Base-by-base conservation (phyloP, 2,888 invertebrate genomes). In the Tuta absoluta region DNA sequence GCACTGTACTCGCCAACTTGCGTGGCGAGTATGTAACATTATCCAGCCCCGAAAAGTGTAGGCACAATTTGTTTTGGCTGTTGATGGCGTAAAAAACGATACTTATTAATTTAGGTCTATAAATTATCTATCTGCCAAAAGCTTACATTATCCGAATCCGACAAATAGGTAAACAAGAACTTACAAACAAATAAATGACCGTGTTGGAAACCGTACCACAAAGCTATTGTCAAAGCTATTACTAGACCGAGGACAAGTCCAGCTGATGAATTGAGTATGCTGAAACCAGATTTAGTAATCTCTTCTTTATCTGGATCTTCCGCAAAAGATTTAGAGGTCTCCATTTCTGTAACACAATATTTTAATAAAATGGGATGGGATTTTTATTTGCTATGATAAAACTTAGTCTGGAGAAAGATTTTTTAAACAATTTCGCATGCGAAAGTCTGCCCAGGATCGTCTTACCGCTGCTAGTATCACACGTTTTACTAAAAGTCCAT, bases 221-320 rank as follows among this genome's bases (percentile, higher is more conserved):
- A 14, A 17, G 56, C 56, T 17, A 24, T 24, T 14, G 33, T n/a
- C 8, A 56, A 56, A 56, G 24, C 33, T 33, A 56, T 56, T 11
- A 56, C 4, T 3, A 56, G 33, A 33, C 56, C 56, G 10, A 56
- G 56, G n/a, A 56, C 17, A 12, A 56, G 33, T 56, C 56, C 56
- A 8, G 56, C 28, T 33, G 24, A 33, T 33, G 56, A 19, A 8
- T 33, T 56, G 3, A 33, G n/a, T 2, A 17, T 19, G 1, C 17
- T n/a, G n/a, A 11, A 56, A 14, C 24, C n/a, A 5, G 56, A 33
- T 33, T 33, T 45, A 45, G 14, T 41, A 14, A 17, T 5, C 1
- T 45, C 17, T 11, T 17, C 45, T n/a, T 17, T 17, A 17, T 45
- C 45, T n/a, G 45, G 7, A 17, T 45, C n/a, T 45, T 45, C 45